Percentiles rank a stretch among this genome's conserved stretches.
These are phyloP conservation scores for Melanaphis sacchari DNA, from an alignment of 1,140 invertebrate species.

Conservation along the genomic window DNA sequence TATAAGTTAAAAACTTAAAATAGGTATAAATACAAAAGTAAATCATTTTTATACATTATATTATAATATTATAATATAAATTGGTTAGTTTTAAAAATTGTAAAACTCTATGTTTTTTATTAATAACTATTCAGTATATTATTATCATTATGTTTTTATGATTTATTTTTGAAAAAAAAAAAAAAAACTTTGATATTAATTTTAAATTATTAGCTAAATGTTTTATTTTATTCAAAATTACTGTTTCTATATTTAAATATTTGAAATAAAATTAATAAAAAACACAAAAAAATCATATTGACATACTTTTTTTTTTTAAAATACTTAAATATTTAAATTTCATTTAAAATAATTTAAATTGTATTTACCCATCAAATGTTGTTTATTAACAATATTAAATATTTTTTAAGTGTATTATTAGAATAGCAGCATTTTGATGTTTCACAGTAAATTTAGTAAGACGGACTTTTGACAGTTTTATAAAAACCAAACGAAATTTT, in stretches of 20 bases:
- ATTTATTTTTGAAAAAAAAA: no score
- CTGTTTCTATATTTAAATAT: no score
- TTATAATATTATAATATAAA: no score
- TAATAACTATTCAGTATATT: no score
- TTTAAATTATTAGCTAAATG: no score
- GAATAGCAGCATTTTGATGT: background rate
- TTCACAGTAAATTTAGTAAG: background rate
- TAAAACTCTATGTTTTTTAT: no score
- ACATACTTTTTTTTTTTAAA: background rate
- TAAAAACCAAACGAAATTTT: background rate
- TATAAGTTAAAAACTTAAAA: background rate
- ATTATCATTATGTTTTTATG: no score
- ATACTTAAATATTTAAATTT: background rate
- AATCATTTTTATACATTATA: background rate
- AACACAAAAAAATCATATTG: background rate
- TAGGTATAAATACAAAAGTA: background rate
- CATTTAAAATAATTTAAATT: no score
- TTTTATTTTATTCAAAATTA: no score
- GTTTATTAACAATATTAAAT: background rate
- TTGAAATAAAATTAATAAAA: no score
- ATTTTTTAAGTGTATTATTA: background rate
- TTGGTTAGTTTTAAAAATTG: no score
- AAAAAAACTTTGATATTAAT: no score
- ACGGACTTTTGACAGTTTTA: background rate
- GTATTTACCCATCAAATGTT: background rate